Conservation (phyloP, 2,888 invertebrate species). For the Encarsia formosa region DNA sequence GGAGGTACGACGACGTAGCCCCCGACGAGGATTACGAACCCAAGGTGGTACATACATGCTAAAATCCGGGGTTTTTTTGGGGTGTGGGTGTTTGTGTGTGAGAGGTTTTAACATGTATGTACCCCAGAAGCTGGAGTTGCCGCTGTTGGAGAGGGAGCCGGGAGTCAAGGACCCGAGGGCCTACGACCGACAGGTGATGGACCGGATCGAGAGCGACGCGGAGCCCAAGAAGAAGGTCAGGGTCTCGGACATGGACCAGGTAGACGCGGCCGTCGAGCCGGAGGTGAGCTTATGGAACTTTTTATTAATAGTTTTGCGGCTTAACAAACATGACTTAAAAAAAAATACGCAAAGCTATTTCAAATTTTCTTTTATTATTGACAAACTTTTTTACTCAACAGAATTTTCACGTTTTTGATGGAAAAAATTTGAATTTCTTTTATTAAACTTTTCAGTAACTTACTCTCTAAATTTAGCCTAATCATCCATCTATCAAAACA, state of each 20-base stretch:
- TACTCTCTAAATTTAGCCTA: too few species aligned
- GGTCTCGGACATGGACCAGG: conserved; percentile 6
- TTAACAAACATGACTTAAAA: background rate
- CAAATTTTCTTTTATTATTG: background rate
- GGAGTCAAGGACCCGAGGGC: conserved; percentile 38
- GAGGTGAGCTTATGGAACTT: conserved; percentile 8
- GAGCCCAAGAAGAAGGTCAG: conserved; percentile 22
- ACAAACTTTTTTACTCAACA: too few species aligned
- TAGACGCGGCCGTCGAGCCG: conserved; percentile 6
- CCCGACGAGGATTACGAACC: too few species aligned
- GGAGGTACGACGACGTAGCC: too few species aligned
- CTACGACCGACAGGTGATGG: conserved; percentile 35
- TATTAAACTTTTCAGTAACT: too few species aligned
- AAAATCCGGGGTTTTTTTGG: conserved; percentile 11
- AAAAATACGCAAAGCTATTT: background rate
- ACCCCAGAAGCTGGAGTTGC: conserved; percentile 12
- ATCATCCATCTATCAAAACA: too few species aligned
- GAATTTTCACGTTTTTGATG: too few species aligned
- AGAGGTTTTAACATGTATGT: conserved; percentile 26
- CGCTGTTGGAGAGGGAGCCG: conserved; percentile 10
- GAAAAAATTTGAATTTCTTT: background rate
- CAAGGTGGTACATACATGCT: conserved; percentile 23
- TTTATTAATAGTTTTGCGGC: background rate
- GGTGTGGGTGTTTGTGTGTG: background rate
- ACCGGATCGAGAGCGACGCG: conserved; percentile 9